A percentile compares a stretch with the other conserved stretches of the same genome.
phyloP scores from a whole-genome alignment of 2,113 vertebrate species.

The Trachemys scripta region DNA sequence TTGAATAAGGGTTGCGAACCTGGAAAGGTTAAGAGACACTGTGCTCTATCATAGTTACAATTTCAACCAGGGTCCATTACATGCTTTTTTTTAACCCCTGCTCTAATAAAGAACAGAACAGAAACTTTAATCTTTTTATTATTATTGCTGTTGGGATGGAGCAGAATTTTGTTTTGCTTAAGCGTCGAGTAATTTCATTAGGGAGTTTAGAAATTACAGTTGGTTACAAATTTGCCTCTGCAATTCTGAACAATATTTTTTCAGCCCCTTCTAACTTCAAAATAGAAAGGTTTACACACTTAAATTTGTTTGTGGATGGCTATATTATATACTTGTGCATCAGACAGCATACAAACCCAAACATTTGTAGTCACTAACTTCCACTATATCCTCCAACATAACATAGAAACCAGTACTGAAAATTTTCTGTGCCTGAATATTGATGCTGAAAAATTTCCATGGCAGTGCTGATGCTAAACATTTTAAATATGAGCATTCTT shows the following conservation, averaged over 20 bases:
- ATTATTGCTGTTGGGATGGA: background rate
- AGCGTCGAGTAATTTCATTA: background rate
- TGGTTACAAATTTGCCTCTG: background rate
- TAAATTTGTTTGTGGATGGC: background rate
- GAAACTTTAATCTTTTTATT: background rate
- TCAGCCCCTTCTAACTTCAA: background rate
- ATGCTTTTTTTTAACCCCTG: background rate
- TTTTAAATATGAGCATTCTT: background rate
- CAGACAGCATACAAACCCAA: background rate
- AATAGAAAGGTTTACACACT: background rate
- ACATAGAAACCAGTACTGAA: constrained; percentile 59
- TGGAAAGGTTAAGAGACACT: background rate
- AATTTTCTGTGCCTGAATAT: constrained; percentile 49
- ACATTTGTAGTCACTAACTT: constrained; percentile 23
- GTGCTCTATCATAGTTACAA: background rate
- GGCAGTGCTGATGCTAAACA: background rate
- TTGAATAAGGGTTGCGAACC: background rate
- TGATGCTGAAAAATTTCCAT: constrained; percentile 42
- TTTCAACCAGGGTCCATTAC: background rate
- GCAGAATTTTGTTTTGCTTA: background rate
- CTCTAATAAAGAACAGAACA: background rate
- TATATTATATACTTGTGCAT: background rate
- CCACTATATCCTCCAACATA: constrained; percentile 55
- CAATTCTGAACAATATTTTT: background rate
- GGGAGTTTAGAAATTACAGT: background rate